Evolutionary conservation across 2,888 invertebrate species (phyloP), one percentile per base, ranked within the genome.

Genomic region (Lasioglossum lativentre): DNA sequence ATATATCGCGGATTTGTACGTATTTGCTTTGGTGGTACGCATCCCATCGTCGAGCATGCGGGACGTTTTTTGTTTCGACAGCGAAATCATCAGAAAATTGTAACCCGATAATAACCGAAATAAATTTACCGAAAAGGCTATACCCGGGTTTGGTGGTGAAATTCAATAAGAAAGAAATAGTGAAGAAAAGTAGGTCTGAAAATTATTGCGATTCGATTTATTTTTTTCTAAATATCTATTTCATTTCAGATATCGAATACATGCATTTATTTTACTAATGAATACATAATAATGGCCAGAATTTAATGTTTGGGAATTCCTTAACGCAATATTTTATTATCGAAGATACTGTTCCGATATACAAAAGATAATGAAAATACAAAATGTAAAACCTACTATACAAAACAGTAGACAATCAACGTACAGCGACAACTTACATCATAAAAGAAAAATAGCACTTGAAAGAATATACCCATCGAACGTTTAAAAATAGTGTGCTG

Each of bases 271-370:
- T 99, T 99, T 95, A 97, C 98, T 1, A 96, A 98, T 87, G 98
- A n/a, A n/a, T n/a, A n/a, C n/a, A n/a, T n/a, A 98, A 0, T 95
- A 99, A 56, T 99, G 99, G 99, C 99, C 99, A 2, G 99, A 99
- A 94, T 99, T 99, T 93, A 97, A 97, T 70, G 96, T 99, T 85
- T 99, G 99, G 98, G 97, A 99, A 95, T 96, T 99, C 76, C 95
- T 99, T 88, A 96, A 96, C 34, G 98, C 98, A 42, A 96, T 99
- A 85, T 97, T 99, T 92, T 97, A 97, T 92, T 99, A 98, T 95
- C 99, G 99, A 95, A 96, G 96, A 70, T 95, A 95, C 92, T 95
- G 94, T 82, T 80, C 88, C 42, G 91, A 92, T 72, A 82, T 93
- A 71, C 86, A 90, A 80, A 88, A 81, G 63, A 79, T 85, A 47